phyloP scores from a whole-genome alignment of 1,140 invertebrate species.

The Plectrocnemia conspersa region DNA sequence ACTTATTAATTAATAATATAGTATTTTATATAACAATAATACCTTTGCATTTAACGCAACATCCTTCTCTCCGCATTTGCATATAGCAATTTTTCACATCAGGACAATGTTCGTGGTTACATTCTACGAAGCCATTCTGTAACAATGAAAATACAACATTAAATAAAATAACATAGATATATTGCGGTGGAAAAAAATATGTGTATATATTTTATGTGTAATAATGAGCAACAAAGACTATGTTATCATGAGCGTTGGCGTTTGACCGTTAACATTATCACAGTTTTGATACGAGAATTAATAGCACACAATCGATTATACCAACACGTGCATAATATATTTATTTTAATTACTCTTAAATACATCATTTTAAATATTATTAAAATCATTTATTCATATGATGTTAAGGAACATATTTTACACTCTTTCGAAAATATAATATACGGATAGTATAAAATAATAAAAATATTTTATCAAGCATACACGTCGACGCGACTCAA shows the following conservation, averaged over 20 bases:
- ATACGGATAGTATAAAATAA: too few species aligned
- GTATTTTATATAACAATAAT: conserved; percentile 25
- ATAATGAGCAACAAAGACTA: background rate
- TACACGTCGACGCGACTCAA: too few species aligned
- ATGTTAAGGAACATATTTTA: too few species aligned
- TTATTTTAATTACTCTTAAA: too few species aligned
- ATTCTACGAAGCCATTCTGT: conserved; percentile 71
- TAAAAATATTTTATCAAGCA: too few species aligned
- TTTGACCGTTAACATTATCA: too few species aligned
- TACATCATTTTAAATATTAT: too few species aligned
- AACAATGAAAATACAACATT: conserved; percentile 31
- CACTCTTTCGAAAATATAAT: too few species aligned
- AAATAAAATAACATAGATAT: background rate
- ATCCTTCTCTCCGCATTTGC: conserved; percentile 53
- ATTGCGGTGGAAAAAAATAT: background rate
- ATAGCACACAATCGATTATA: too few species aligned
- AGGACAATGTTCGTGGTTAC: conserved; percentile 60
- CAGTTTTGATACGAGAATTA: background rate
- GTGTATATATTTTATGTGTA: background rate
- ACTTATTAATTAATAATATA: background rate
- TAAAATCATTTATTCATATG: too few species aligned
- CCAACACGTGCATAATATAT: too few species aligned
- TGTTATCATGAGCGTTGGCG: too few species aligned
- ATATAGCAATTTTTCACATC: conserved; percentile 65
- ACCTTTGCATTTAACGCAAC: conserved; percentile 70